A percentile compares a stretch with the other conserved stretches of the same genome.
These are phyloP conservation scores for Mimachlamys varia DNA, from an alignment of 2,888 invertebrate species.

Conservation along the genomic window DNA sequence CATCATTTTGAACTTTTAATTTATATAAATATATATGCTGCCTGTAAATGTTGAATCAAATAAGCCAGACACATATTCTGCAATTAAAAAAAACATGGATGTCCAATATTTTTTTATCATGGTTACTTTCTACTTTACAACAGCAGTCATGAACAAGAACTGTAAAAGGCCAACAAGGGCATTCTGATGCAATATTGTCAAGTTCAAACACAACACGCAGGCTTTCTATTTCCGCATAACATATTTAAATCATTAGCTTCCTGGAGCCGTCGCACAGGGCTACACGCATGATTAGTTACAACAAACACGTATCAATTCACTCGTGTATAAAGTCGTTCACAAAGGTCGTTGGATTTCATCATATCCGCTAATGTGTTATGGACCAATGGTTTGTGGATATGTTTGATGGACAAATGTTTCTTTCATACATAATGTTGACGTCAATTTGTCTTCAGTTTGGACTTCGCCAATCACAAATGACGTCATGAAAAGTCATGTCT, in stretches of 20 bases:
- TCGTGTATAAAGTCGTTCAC: background rate
- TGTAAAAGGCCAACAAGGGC: background rate
- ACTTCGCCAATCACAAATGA: no score
- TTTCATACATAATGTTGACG: no score
- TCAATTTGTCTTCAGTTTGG: no score
- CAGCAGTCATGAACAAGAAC: background rate
- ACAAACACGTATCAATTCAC: background rate
- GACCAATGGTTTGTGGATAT: background rate
- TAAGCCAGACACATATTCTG: no score
- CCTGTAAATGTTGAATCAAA: no score
- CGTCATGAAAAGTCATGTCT: no score
- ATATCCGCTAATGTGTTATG: background rate
- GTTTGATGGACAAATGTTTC: no score
- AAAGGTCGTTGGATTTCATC: constrained; percentile 8
- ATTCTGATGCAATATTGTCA: constrained; percentile 28
- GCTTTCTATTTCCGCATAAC: background rate
- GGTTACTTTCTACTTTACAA: no score
- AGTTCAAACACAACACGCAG: background rate
- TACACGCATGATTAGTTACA: background rate
- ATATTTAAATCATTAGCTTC: background rate
- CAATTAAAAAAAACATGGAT: no score
- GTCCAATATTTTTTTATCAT: no score
- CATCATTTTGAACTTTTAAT: no score
- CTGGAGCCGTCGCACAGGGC: background rate
- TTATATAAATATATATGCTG: no score